phyloP scores from a whole-genome alignment of 2,113 vertebrate species.

The Rhegmatorhina hoffmannsi region DNA sequence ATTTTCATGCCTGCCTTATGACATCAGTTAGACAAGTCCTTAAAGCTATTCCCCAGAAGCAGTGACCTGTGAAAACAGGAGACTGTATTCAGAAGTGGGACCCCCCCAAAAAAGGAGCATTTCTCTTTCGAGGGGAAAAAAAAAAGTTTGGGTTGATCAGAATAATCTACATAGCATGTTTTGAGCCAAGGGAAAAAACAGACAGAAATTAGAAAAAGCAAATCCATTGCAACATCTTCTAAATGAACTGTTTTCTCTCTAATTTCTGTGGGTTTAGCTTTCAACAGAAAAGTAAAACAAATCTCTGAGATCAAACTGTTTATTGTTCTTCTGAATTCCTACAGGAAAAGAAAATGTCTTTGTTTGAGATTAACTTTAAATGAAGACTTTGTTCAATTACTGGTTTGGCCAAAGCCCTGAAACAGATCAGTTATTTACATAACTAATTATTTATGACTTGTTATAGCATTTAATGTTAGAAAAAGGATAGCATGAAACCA shows the following conservation, averaged over 20 bases:
- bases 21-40: slow-evolving; percentile 10
- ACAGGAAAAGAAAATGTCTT: not conserved
- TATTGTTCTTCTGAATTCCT: not conserved
- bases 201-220: not conserved
- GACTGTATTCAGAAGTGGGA: not conserved
- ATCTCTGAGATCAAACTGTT: not conserved
- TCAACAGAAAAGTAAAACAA: not conserved
- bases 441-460: not conserved
- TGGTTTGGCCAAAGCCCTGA: not conserved
- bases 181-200: not conserved
- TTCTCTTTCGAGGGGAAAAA: not conserved
- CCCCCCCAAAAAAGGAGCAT: not conserved
- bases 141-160: not conserved
- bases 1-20: slow-evolving; percentile 35
- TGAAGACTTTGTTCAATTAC: not conserved
- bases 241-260: not conserved
- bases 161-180: not conserved
- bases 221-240: not conserved
- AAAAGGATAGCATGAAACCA: not conserved
- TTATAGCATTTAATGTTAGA: not conserved
- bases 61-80: not conserved
- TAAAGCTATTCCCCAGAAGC: slow-evolving; percentile 4
- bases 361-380: not conserved
- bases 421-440: not conserved
- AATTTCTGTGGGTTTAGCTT: not conserved